phyloP scores from a whole-genome alignment of 53 echinoderm and acorn worm genomes.

The Echinarachnius parma region DNA sequence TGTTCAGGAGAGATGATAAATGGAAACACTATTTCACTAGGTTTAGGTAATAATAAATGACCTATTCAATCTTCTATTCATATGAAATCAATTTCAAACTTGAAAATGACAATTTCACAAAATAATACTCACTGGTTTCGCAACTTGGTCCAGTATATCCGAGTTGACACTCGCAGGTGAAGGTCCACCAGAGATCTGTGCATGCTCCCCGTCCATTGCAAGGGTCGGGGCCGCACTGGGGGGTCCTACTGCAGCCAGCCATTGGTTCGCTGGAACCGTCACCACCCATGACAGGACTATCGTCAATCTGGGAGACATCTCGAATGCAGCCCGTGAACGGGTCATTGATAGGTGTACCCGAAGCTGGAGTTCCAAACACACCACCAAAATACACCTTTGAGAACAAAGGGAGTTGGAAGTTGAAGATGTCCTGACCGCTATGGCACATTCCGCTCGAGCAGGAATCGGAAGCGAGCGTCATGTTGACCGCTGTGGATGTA shows the following conservation, averaged over 20 bases:
- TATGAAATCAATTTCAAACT: too few species aligned
- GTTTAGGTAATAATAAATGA: too few species aligned
- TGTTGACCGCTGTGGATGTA: too few species aligned
- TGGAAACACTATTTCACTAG: too few species aligned
- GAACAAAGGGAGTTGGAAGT: not conserved
- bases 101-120: too few species aligned
- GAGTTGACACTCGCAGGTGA: conserved; percentile 66
- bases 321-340: conserved; percentile 78
- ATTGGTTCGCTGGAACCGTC: not conserved
- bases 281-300: not conserved
- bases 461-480: conserved; percentile 30
- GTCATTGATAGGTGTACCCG: conserved; percentile 5
- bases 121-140: conserved; percentile 69
- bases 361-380: conserved; percentile 1
- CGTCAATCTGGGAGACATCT: conserved; percentile 51
- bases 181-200: conserved; percentile 80
- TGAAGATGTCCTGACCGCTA: not conserved
- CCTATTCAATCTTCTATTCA: too few species aligned
- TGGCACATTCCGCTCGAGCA: not conserved
- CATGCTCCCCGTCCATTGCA: conserved; percentile 68
- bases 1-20: too few species aligned
- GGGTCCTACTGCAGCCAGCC: conserved; percentile 60
- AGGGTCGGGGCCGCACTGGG: conserved; percentile 63
- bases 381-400: not conserved
- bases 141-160: conserved; percentile 73